Evolutionary conservation across 37 sponge, comb jelly and placozoan genomes (phyloP).

Genomic region (Geodia barretti): DNA sequence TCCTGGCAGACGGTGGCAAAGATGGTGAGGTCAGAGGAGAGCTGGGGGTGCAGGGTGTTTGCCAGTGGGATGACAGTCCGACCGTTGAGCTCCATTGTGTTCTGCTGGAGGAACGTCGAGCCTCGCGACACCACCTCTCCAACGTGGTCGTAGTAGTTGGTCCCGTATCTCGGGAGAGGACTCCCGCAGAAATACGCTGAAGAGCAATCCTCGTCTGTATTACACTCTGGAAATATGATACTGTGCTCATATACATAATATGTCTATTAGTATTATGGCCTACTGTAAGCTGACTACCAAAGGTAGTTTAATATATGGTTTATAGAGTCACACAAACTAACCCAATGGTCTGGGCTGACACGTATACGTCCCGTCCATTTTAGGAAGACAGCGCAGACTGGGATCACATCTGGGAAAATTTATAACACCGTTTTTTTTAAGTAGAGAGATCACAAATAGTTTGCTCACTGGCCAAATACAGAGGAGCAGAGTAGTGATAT

Average conservation of each 20-base stretch:
- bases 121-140: slow-evolving; percentile 20
- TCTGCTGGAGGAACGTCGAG: slow-evolving; percentile 48
- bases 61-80: slow-evolving; percentile 48
- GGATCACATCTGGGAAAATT: slow-evolving; percentile 37
- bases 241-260: no score
- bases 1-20: slow-evolving; percentile 75
- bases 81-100: slow-evolving; percentile 36
- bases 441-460: no score
- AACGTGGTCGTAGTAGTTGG: slow-evolving; percentile 45
- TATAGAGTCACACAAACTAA: slow-evolving; percentile 8
- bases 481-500: slow-evolving; percentile 57
- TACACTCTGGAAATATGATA: slow-evolving; percentile 23
- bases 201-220: slow-evolving; percentile 28
- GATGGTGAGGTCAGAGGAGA: slow-evolving; percentile 68
- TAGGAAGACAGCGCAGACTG: slow-evolving; percentile 34
- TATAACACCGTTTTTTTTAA: not conserved
- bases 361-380: slow-evolving; percentile 19
- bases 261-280: no score
- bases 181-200: slow-evolving; percentile 61
- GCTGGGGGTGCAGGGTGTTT: slow-evolving; percentile 25
- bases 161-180: slow-evolving; percentile 25
- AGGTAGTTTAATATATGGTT: not conserved
- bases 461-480: slow-evolving; percentile 8
- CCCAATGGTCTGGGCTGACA: slow-evolving; percentile 35
- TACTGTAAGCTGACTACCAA: not conserved